Percentiles rank a stretch among this genome's conserved stretches.
Evolutionary conservation across 2,888 invertebrate genomes (phyloP).

Genomic region (Atrina japonica): DNA sequence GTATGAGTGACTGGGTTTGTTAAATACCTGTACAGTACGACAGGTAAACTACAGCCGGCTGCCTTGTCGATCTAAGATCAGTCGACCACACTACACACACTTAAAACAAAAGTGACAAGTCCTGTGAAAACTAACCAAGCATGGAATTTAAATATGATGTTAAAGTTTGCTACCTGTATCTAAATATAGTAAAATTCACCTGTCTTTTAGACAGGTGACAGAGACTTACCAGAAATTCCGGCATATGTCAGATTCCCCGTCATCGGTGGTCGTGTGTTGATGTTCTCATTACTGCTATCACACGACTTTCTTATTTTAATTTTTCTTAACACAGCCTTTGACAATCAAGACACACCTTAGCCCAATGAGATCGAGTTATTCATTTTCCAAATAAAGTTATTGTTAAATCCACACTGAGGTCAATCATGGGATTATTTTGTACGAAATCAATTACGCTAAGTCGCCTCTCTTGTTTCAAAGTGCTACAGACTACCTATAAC

Average conservation of each 20-base stretch:
- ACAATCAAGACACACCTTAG: slow-evolving; percentile 66
- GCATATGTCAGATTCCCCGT: slow-evolving; percentile 34
- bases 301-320: slow-evolving; percentile 69
- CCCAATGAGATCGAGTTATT: slow-evolving; percentile 67
- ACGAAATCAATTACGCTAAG: slow-evolving; percentile 32
- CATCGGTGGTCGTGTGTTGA: slow-evolving; percentile 19
- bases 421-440: slow-evolving; percentile 48
- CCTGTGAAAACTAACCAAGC: too few relatives aligned
- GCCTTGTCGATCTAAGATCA: too few relatives aligned
- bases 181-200: slow-evolving; percentile 1
- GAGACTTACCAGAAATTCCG: slow-evolving; percentile 31
- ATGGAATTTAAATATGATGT: too few relatives aligned
- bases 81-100: too few relatives aligned
- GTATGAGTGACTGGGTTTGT: too few relatives aligned
- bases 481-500: neutral
- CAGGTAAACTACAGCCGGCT: too few relatives aligned
- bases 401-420: slow-evolving; percentile 52
- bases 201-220: slow-evolving; percentile 10
- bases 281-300: slow-evolving; percentile 61
- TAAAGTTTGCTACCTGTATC: too few relatives aligned
- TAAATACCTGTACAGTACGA: too few relatives aligned
- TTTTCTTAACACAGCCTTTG: slow-evolving; percentile 56
- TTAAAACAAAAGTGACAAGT: too few relatives aligned
- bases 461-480: slow-evolving; percentile 32
- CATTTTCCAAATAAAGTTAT: slow-evolving; percentile 55